These are phyloP conservation scores for Rousettus madagascariensis DNA, from an alignment of 2,797 vertebrate genomes.

Conservation along the genomic window DNA sequence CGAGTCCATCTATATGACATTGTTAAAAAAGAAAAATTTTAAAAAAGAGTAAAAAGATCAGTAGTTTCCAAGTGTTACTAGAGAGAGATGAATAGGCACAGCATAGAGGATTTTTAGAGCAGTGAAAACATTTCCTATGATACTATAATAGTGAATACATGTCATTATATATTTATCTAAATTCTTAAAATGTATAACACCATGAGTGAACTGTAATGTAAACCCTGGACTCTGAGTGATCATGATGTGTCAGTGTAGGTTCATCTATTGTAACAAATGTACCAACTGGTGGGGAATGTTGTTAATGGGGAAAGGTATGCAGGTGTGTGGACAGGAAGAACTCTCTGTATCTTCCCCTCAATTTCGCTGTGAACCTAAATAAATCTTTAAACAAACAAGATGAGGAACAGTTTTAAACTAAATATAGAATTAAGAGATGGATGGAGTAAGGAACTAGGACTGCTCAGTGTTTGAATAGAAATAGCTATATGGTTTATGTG, in stretches of 20 bases:
- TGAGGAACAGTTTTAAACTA: neutral
- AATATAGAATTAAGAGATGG: neutral
- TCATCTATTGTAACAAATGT: neutral
- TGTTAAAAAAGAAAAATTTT: neutral
- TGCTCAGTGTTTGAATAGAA: neutral
- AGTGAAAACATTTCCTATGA: neutral
- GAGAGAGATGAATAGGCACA: neutral
- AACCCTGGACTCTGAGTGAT: neutral
- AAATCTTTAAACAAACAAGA: neutral
- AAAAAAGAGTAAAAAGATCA: neutral
- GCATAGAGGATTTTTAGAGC: neutral
- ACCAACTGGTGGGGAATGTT: neutral
- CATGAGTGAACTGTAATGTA: neutral
- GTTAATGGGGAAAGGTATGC: neutral
- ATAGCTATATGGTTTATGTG: neutral
- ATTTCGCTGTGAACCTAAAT: neutral
- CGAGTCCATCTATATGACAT: neutral
- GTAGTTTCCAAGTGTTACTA: neutral
- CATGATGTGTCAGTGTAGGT: neutral
- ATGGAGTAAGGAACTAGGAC: neutral
- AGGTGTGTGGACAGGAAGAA: neutral
- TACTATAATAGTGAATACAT: neutral
- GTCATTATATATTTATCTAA: neutral
- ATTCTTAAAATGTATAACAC: neutral
- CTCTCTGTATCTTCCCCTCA: neutral